Evolutionary conservation across 1,140 invertebrate genomes (phyloP).

Genomic region (Nasonia vitripennis): DNA sequence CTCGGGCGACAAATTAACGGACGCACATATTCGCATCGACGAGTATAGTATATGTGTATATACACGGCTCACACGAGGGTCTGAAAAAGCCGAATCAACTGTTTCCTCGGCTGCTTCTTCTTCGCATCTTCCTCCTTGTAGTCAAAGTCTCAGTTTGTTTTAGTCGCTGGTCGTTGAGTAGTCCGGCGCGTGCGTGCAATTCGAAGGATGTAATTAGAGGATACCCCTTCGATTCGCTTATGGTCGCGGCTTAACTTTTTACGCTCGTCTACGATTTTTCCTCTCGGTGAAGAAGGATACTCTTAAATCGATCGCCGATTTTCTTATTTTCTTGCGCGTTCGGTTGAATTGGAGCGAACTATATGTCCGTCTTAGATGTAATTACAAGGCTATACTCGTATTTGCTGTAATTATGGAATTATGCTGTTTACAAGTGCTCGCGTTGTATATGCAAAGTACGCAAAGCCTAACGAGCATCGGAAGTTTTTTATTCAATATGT

Average conservation of each 20-base stretch:
- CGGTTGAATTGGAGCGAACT: constrained; percentile 3
- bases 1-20: constrained; percentile 63
- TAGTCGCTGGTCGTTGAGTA: not conserved
- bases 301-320: not conserved
- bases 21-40: not conserved
- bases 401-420: constrained; percentile 40
- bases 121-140: not conserved
- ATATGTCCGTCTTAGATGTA: not conserved
- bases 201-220: not conserved
- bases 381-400: not conserved
- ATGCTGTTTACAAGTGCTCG: not conserved
- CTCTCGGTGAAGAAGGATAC: not conserved
- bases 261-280: not conserved
- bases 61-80: not conserved
- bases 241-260: constrained; percentile 10
- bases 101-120: not conserved
- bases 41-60: not conserved
- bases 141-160: constrained; percentile 4
- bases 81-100: not conserved
- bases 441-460: not conserved
- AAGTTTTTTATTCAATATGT: not conserved
- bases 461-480: not conserved
- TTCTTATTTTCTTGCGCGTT: not conserved
- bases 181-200: not conserved
- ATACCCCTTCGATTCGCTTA: not conserved